A percentile compares a stretch with the other conserved stretches of the same genome.
These are phyloP conservation scores for Mixornis gularis DNA, from an alignment of 2,113 vertebrate genomes.

Conservation along the genomic window DNA sequence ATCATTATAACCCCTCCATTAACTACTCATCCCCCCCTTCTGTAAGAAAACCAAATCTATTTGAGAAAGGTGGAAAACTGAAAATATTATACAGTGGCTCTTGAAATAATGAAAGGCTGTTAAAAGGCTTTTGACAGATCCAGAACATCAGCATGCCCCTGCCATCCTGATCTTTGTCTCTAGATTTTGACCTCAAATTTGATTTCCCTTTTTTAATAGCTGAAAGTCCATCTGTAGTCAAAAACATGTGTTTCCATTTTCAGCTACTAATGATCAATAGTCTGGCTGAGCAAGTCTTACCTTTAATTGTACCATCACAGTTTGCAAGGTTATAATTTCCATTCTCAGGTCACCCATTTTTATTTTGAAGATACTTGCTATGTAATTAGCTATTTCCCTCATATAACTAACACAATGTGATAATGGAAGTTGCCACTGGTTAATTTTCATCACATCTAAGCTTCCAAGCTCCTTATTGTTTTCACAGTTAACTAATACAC, in stretches of 20 bases:
- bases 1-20: neutral
- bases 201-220: neutral
- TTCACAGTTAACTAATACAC: neutral
- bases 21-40: neutral
- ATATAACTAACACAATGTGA: neutral
- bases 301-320: neutral
- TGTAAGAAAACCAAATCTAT: neutral
- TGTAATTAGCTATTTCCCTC: neutral
- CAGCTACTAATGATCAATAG: neutral
- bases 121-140: neutral
- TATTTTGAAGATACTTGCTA: neutral
- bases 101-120: neutral
- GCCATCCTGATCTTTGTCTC: neutral
- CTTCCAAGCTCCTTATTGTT: neutral
- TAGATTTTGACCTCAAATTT: neutral
- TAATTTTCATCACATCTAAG: neutral
- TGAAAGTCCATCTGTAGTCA: neutral
- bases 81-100: neutral
- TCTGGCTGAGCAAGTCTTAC: neutral
- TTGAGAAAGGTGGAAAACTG: neutral
- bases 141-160: neutral
- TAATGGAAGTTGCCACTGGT: neutral
- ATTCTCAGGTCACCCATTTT: conserved; percentile 1
- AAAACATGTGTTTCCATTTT: neutral
- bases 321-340: conserved; percentile 15